Conservation (phyloP, 2,113 vertebrate genomes). For the Larimichthys polyactis region DNA sequence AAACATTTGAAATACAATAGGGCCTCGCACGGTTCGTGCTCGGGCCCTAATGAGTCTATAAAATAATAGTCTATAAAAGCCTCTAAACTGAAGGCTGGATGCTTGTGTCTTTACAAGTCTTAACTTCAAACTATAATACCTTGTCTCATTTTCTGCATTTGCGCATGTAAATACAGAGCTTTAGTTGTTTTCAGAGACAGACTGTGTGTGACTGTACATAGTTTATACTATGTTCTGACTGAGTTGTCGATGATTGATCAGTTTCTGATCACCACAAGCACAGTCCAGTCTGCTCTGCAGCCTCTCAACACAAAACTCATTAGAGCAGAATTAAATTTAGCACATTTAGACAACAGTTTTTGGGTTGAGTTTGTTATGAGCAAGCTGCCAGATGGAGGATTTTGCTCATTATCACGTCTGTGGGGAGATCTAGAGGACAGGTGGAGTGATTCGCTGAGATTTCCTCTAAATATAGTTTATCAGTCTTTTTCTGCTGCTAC, state of each 20-base stretch:
- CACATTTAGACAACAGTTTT: constrained; percentile 56
- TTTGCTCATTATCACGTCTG: constrained; percentile 64
- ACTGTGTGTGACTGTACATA: not conserved
- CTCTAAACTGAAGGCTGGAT: not conserved
- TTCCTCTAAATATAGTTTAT: constrained; percentile 44
- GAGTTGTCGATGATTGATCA: constrained; percentile 35
- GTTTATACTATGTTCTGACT: not conserved
- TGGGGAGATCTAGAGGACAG: constrained; percentile 61
- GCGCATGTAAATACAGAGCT: not conserved
- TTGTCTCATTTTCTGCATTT: not conserved
- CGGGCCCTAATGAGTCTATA: not conserved
- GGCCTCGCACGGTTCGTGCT: no score
- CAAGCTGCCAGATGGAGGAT: constrained; percentile 65
- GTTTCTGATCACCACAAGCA: constrained; percentile 35
- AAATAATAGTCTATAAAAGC: not conserved
- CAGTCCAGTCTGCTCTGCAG: constrained; percentile 17
- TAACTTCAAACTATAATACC: not conserved
- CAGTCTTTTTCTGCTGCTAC: constrained; percentile 27
- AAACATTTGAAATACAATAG: no score
- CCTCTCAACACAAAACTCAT: constrained; percentile 50
- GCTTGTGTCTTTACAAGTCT: no score
- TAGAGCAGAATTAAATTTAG: constrained; percentile 62
- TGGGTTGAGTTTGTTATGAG: constrained; percentile 37
- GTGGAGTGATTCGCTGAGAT: constrained; percentile 61
- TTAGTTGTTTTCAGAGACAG: not conserved